These are phyloP conservation scores for Spilogale gracilis DNA, from an alignment of 2,113 vertebrate species.

Conservation along the genomic window DNA sequence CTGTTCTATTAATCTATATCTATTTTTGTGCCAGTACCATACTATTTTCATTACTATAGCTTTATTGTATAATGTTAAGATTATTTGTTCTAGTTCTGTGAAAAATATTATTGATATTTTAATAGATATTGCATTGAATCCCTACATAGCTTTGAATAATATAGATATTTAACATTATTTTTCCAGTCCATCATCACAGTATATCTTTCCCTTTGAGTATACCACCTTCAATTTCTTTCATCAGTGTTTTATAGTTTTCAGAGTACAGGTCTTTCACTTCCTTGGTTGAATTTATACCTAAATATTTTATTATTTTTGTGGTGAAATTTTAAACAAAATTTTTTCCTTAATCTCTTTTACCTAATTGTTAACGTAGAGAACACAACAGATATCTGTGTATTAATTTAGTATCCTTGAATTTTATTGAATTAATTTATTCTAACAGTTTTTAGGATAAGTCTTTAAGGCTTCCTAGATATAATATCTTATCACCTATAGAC, in stretches of 20 bases:
- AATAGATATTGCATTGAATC: background rate
- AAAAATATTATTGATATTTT: background rate
- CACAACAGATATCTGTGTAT: background rate
- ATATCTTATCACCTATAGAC: background rate
- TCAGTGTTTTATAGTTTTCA: background rate
- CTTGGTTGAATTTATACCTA: background rate
- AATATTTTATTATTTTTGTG: background rate
- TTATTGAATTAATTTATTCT: background rate
- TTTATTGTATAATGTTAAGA: background rate
- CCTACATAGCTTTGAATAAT: background rate
- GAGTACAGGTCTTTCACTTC: background rate
- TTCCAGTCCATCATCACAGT: background rate
- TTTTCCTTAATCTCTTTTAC: background rate
- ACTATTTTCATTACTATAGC: background rate
- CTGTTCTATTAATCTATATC: background rate
- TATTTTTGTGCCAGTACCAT: background rate
- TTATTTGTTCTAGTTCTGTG: background rate
- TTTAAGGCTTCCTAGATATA: background rate
- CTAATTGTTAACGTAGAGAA: background rate
- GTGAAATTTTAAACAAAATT: background rate
- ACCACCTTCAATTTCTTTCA: background rate
- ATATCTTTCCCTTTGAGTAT: background rate
- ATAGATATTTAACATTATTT: background rate
- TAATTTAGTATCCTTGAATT: background rate
- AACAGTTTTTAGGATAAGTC: background rate